phyloP scores from a whole-genome alignment of 2,888 invertebrate species.

The Folsomia candida region DNA sequence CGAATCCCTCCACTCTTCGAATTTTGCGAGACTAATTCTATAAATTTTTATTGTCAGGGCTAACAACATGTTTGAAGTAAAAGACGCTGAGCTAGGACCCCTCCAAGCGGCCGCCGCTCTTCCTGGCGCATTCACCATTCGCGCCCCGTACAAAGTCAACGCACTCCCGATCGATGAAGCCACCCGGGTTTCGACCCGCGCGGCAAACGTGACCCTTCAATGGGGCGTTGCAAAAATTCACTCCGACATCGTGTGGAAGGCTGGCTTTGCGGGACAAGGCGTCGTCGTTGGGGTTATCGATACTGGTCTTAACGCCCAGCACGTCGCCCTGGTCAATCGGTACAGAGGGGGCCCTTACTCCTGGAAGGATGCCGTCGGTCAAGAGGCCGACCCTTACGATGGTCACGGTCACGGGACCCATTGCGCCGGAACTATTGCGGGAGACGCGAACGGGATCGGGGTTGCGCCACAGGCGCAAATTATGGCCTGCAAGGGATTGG shows the following conservation, averaged over 20 bases:
- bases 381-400: background rate
- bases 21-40: too few relatives aligned
- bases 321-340: background rate
- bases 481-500: background rate
- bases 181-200: background rate
- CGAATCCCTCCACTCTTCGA: too few relatives aligned
- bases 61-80: background rate
- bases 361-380: slow-evolving; percentile 1
- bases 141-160: background rate
- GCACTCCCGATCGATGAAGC: background rate
- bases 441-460: background rate
- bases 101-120: background rate
- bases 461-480: background rate
- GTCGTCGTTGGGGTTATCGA: background rate
- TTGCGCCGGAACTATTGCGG: slow-evolving; percentile 6
- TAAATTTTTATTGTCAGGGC: too few relatives aligned
- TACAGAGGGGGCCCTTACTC: background rate
- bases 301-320: background rate
- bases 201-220: background rate
- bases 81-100: background rate
- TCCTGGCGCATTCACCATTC: background rate
- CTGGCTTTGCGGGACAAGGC: background rate
- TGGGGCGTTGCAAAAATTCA: background rate
- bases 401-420: slow-evolving; percentile 9
- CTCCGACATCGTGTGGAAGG: background rate